Conservation (phyloP, 2,113 vertebrate species). For the Anarhynchus alexandrinus region DNA sequence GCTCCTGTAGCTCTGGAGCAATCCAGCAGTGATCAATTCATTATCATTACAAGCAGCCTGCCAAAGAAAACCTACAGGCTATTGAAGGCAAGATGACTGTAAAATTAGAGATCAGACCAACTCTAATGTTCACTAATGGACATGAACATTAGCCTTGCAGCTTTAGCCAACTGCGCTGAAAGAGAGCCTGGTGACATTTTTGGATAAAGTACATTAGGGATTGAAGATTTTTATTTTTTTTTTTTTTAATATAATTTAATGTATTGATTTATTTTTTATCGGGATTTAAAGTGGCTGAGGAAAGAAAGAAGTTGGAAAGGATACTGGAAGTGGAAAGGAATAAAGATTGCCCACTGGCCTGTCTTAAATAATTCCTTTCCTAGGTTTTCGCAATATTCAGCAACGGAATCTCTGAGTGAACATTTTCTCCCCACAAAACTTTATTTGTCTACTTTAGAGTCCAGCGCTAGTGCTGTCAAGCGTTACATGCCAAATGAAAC, state of each 20-base stretch:
- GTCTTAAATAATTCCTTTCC: neutral
- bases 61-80: conserved; percentile 4
- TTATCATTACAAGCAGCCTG: neutral
- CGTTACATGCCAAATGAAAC: conserved; percentile 13
- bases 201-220: neutral
- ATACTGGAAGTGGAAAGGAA: conserved; percentile 8
- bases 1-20: neutral
- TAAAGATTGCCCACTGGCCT: neutral
- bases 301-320: conserved; percentile 9
- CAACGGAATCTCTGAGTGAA: conserved; percentile 34
- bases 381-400: conserved; percentile 57
- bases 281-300: neutral
- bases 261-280: neutral
- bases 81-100: neutral
- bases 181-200: neutral
- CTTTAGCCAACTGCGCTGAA: neutral
- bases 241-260: neutral
- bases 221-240: neutral
- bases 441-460: conserved; percentile 47
- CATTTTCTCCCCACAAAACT: conserved; percentile 52
- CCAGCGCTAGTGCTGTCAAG: neutral
- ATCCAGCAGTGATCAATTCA: conserved; percentile 18
- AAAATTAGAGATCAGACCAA: conserved; percentile 19
- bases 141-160: neutral
- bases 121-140: neutral